Evolutionary conservation across 2,888 invertebrate genomes (phyloP), one percentile per base, ranked within the genome.

Genomic region (Cosmorhoe ocellata): DNA sequence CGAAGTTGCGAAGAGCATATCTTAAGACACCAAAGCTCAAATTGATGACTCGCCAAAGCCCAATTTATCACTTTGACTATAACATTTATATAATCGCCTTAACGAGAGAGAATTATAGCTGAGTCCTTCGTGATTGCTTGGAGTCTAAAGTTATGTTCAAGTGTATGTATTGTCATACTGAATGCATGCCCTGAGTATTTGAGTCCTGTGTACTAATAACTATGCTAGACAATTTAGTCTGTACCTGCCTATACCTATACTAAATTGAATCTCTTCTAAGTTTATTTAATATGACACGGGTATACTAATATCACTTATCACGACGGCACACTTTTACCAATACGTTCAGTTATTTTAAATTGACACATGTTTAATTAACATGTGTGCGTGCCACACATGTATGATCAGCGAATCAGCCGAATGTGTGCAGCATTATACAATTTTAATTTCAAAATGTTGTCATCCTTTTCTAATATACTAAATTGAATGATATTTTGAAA

Each of bases 91-190:
- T 85, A 81, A 88, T 87, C 87, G 90, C 90, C 90, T 90, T 90
- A 90, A 70, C 73, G 84, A 87, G 89, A 89, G 89, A 89, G 89
- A 89, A 88, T 36, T 84, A 84, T 87, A 84, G 84, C 83, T 74
- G 84, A 82, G 79, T 84, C 79, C 79, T 85, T 78, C 66, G 83
- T 77, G 85, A 77, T 78, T 79, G 84, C 80, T 82, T 79, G 81
- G 71, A 73, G 68, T 78, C 69, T 24, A 6, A 70, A 69, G 72
- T 75, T 78, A 70, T 68, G 26, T 51, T 39, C 32, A 27, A 28
- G 37, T 68, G 68, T 65, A 30, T 30, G 38, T 27, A 13, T 22
- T 14, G 34, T 18, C 33, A 8, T 65, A 63, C 63, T 48, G 71
- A 62, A 58, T 71, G 72, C 60, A 71, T 69, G 74, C 64, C 66